Base-by-base conservation (phyloP, 2,888 invertebrate species). In the Sylvicola cinctus region DNA sequence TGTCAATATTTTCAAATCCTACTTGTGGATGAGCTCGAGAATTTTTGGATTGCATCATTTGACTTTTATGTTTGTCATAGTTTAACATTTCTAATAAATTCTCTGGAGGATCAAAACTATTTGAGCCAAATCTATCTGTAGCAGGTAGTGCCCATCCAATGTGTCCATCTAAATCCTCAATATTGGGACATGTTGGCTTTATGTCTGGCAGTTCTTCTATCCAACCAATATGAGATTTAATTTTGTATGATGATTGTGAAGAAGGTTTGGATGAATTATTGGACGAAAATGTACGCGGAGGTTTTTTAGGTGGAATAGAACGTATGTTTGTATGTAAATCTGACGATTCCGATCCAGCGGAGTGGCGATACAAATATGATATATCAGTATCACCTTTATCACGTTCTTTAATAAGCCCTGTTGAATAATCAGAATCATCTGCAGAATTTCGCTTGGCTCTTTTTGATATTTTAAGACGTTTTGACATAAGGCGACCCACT, bases 1-100 rank as follows among this genome's bases (percentile, higher is more conserved):
- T 54, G 32, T 57, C 57, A 15, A 57, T 43, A 13, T 50, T 45
- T 3, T 51, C 31, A 52, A 52, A 54, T 3, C 52, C 51, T 7
- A 52, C 15, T 31, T 30, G 29, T 8, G 20, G 20, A 4, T 20
- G 20, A 6, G 20, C 5, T 8, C 8, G 4, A 20, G 20, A 20
- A 20, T 20, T 20, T 8, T 4, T 6, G 20, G 20, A 20, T 6
- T 20, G 4, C 20, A 20, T 13, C 15, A 13, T 8, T 16, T 34
- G 20, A 14, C 10, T 20, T 34, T 28, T 17, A 29, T 27, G 20
- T 41, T 32, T 14, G 8, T 38, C 38, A 28, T 34, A 36, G 27
- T 36, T 30, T 16, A 39, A 20, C 40, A 42, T 40, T 14, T 39
- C 37, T 3, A 32, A 35, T 20, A 20, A 4, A 20, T 20, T 20